Evolutionary conservation across 2,888 invertebrate genomes (phyloP).

Genomic region (Caenorhabditis sp.): DNA sequence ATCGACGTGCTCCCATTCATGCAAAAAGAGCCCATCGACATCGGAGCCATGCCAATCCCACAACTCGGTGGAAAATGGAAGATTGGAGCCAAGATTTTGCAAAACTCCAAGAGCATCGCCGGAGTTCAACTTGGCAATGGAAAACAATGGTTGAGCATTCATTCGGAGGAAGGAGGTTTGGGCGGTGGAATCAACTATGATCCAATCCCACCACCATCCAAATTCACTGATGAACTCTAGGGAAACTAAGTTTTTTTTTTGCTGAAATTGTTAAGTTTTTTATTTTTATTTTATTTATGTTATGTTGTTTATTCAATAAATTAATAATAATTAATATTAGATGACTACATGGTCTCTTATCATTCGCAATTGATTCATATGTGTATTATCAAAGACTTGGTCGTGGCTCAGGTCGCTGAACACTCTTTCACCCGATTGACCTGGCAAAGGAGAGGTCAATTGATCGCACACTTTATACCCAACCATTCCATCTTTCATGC

Average conservation of each 20-base stretch:
- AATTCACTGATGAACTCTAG: neutral
- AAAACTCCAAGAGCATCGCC: slow-evolving; percentile 45
- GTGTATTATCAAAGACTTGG: slow-evolving; percentile 63
- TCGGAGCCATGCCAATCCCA: slow-evolving; percentile 57
- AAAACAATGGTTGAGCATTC: slow-evolving; percentile 50
- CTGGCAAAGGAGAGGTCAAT: slow-evolving; percentile 56
- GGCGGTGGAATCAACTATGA: slow-evolving; percentile 33
- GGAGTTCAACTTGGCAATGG: slow-evolving; percentile 50
- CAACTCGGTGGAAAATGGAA: slow-evolving; percentile 60
- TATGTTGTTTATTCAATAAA: neutral
- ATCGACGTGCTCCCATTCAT: slow-evolving; percentile 48
- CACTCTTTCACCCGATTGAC: slow-evolving; percentile 64
- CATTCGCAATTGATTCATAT: slow-evolving; percentile 62
- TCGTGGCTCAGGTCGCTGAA: slow-evolving; percentile 65
- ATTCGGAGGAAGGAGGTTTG: slow-evolving; percentile 34
- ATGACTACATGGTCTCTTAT: slow-evolving; percentile 58
- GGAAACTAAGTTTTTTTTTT: neutral
- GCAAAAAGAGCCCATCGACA: slow-evolving; percentile 52
- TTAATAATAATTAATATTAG: slow-evolving; percentile 7
- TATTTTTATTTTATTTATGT: neutral
- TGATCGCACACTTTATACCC: slow-evolving; percentile 63
- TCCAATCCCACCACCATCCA: slow-evolving; percentile 28
- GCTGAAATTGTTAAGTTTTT: neutral
- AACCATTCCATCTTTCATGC: slow-evolving; percentile 61
- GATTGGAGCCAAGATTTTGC: slow-evolving; percentile 42